These are phyloP conservation scores for Melinaea menophilus DNA, from an alignment of 2,888 invertebrate species.

Conservation along the genomic window DNA sequence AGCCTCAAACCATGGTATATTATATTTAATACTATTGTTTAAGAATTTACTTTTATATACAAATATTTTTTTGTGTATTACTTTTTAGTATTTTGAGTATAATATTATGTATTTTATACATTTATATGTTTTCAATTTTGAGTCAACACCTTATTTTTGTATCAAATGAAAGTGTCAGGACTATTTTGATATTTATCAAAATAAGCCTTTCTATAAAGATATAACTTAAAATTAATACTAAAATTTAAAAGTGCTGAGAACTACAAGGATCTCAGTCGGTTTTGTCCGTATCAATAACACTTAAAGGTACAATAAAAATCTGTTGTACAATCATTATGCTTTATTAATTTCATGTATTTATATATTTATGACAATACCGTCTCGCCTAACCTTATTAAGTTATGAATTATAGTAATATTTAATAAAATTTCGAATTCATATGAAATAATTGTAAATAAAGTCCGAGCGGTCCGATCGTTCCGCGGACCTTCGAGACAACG, in stretches of 20 bases:
- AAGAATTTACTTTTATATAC: not conserved
- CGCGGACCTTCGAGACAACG: conserved; percentile 56
- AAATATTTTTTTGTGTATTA: conserved; percentile 8
- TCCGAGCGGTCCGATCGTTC: conserved; percentile 57
- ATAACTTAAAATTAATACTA: too few relatives aligned
- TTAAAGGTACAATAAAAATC: conserved; percentile 56
- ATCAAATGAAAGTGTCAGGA: too few relatives aligned
- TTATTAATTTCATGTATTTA: conserved; percentile 80
- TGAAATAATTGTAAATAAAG: conserved; percentile 75
- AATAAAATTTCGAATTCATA: conserved; percentile 77
- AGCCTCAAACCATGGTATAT: conserved; percentile 39
- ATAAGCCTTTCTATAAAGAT: too few relatives aligned
- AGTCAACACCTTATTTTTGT: too few relatives aligned
- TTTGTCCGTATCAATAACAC: not conserved
- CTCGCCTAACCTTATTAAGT: conserved; percentile 78
- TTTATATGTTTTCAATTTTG: too few relatives aligned
- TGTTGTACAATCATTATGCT: conserved; percentile 77
- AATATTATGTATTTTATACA: not conserved
- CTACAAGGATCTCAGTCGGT: too few relatives aligned
- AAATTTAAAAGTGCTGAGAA: too few relatives aligned
- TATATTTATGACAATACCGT: conserved; percentile 80
- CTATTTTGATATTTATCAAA: too few relatives aligned
- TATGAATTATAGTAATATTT: conserved; percentile 76
- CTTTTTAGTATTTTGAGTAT: conserved; percentile 1
- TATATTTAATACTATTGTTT: conserved; percentile 1